Conservation (phyloP, 2,113 vertebrate species). For the Myxocyprinus asiaticus region DNA sequence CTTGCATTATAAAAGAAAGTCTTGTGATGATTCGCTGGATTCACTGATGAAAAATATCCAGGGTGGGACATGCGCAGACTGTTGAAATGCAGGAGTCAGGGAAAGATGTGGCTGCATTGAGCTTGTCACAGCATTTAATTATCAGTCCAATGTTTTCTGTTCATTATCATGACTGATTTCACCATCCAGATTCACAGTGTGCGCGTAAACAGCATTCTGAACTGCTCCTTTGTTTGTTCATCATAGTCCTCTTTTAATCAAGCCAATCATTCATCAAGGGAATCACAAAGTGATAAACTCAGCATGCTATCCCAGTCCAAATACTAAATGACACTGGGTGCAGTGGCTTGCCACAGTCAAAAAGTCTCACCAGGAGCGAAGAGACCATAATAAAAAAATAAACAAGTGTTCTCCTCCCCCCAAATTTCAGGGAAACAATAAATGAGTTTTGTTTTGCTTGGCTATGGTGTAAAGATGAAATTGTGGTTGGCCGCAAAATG, state of each 20-base stretch:
- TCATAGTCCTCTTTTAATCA: constrained; percentile 54
- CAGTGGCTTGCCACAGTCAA: constrained; percentile 19
- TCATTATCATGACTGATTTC: constrained; percentile 55
- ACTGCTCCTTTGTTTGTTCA: constrained; percentile 52
- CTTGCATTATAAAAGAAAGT: neutral
- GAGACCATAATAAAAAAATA: too few relatives aligned
- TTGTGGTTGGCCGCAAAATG: too few relatives aligned
- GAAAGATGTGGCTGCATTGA: constrained; percentile 10
- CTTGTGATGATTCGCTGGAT: neutral
- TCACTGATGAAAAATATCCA: constrained; percentile 12
- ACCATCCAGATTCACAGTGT: constrained; percentile 50
- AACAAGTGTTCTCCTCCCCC: too few relatives aligned
- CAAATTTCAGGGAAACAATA: too few relatives aligned
- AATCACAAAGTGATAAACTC: constrained; percentile 47
- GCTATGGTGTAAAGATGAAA: too few relatives aligned
- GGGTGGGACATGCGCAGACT: neutral
- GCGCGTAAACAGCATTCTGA: constrained; percentile 14
- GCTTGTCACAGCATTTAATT: constrained; percentile 42
- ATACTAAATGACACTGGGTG: constrained; percentile 40
- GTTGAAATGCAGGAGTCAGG: neutral
- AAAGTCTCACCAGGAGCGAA: neutral
- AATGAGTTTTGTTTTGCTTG: too few relatives aligned
- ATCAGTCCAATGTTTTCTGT: constrained; percentile 46
- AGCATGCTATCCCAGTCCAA: constrained; percentile 43
- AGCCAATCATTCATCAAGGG: constrained; percentile 53